Evolutionary conservation across 2,888 invertebrate genomes (phyloP).

Genomic region (Coenonympha arcania): DNA sequence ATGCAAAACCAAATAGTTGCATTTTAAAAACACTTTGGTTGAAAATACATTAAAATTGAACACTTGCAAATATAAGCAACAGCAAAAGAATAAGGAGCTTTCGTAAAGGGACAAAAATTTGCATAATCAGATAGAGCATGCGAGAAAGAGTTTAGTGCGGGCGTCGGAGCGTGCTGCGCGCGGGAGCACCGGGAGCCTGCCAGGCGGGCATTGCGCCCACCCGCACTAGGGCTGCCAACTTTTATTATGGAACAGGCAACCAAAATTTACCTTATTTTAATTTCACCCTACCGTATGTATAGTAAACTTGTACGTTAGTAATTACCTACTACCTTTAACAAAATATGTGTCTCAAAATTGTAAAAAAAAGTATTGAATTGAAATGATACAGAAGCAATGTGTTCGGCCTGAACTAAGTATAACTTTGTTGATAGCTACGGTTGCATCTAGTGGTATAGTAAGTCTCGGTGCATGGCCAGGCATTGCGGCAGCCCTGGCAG

Average conservation of each 20-base stretch:
- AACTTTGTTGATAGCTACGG: not conserved
- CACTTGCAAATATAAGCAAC: not conserved
- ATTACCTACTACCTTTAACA: too few species aligned
- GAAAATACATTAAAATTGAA: not conserved
- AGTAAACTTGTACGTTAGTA: too few species aligned
- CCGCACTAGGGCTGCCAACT: constrained; percentile 6
- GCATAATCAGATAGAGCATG: constrained; percentile 33
- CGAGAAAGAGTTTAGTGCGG: constrained; percentile 30
- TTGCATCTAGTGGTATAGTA: not conserved
- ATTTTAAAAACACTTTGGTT: too few species aligned
- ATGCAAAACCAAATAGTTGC: too few species aligned
- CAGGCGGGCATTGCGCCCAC: constrained; percentile 11
- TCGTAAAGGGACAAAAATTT: constrained; percentile 30
- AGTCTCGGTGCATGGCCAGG: not conserved
- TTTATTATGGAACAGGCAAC: too few species aligned
- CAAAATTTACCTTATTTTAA: too few species aligned
- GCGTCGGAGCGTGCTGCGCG: constrained; percentile 32
- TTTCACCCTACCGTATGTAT: too few species aligned
- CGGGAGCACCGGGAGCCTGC: constrained; percentile 30
- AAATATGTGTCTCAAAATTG: too few species aligned
- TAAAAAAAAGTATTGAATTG: too few species aligned
- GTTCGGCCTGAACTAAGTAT: too few species aligned
- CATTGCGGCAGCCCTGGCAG: constrained; percentile 28
- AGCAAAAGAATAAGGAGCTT: constrained; percentile 18
- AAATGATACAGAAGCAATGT: too few species aligned